Evolutionary conservation across 2,797 vertebrate species (phyloP).

Genomic region (Melanotaenia maccullochi): DNA sequence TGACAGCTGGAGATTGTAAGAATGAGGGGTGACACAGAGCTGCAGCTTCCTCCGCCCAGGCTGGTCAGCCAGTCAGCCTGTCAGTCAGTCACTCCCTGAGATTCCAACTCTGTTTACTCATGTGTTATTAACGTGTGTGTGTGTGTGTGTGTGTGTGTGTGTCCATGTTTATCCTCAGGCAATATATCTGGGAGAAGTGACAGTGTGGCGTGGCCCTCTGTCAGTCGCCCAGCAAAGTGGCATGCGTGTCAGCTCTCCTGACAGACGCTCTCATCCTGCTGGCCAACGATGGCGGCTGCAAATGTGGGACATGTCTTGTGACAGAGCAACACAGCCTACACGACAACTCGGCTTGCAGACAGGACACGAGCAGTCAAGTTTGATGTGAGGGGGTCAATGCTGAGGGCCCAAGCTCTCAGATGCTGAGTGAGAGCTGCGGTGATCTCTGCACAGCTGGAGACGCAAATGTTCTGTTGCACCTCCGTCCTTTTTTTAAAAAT

Average conservation of each 20-base stretch:
- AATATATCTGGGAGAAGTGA: slow-evolving; percentile 79
- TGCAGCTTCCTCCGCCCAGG: slow-evolving; percentile 64
- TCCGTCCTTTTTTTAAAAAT: slow-evolving; percentile 46
- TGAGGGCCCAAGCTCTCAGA: slow-evolving; percentile 47
- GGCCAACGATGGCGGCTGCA: slow-evolving; percentile 75
- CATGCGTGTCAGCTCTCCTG: slow-evolving; percentile 83
- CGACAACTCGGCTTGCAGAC: slow-evolving; percentile 75
- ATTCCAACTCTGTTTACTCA: slow-evolving; percentile 71
- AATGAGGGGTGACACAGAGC: slow-evolving; percentile 83
- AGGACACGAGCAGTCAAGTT: slow-evolving; percentile 79
- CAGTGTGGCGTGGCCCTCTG: slow-evolving; percentile 79
- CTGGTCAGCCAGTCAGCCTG: slow-evolving; percentile 72
- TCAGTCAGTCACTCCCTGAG: slow-evolving; percentile 73
- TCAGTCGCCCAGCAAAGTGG: slow-evolving; percentile 83
- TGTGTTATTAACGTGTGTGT: slow-evolving; percentile 67
- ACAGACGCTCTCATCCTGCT: slow-evolving; percentile 82
- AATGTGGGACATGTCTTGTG: slow-evolving; percentile 84
- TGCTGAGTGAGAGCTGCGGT: slow-evolving; percentile 66
- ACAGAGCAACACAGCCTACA: slow-evolving; percentile 79
- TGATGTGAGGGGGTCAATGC: slow-evolving; percentile 75
- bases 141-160: slow-evolving; percentile 32
- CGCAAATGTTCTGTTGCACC: slow-evolving; percentile 35
- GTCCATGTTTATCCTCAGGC: slow-evolving; percentile 75
- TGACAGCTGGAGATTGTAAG: slow-evolving; percentile 86
- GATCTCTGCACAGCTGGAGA: slow-evolving; percentile 75